These are phyloP conservation scores for Scaptomyza montana DNA, from an alignment of 1,140 invertebrate species.

Conservation along the genomic window DNA sequence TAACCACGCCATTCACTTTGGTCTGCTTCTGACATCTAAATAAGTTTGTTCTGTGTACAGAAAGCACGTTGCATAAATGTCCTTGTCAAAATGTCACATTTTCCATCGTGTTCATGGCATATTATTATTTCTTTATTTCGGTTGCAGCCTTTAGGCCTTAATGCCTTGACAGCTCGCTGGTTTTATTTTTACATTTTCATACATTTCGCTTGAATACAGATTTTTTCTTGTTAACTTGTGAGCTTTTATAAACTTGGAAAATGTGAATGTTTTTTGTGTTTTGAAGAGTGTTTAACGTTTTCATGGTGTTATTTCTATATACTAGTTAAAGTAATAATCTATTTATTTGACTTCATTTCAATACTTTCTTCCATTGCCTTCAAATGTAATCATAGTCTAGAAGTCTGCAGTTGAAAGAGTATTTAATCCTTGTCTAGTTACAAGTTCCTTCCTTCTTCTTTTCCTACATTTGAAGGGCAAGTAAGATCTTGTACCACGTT, in stretches of 20 bases:
- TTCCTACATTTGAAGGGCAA: conserved; percentile 50
- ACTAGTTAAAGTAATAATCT: too few species aligned
- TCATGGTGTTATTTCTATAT: too few species aligned
- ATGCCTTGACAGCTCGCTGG: conserved; percentile 21
- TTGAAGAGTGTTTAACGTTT: too few species aligned
- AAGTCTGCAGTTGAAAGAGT: background rate
- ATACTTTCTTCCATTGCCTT: too few species aligned
- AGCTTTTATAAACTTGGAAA: conserved; percentile 31
- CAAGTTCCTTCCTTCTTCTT: background rate
- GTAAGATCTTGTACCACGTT: conserved; percentile 10
- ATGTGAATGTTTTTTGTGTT: too few species aligned
- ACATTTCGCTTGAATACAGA: conserved; percentile 31
- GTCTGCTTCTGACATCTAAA: too few species aligned
- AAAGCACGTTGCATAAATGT: background rate
- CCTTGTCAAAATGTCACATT: conserved; percentile 10
- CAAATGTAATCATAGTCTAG: too few species aligned
- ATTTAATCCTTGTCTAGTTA: background rate
- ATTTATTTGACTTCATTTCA: too few species aligned
- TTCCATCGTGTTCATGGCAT: background rate
- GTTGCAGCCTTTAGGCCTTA: conserved; percentile 11
- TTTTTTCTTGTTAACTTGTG: conserved; percentile 36
- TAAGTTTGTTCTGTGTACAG: too few species aligned
- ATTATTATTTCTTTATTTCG: background rate
- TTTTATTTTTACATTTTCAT: conserved; percentile 50
- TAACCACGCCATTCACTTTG: too few species aligned